Percentiles rank a stretch among this genome's conserved stretches.
Evolutionary conservation across 2,888 invertebrate genomes (phyloP).

Genomic region (Caradrina kadenii): DNA sequence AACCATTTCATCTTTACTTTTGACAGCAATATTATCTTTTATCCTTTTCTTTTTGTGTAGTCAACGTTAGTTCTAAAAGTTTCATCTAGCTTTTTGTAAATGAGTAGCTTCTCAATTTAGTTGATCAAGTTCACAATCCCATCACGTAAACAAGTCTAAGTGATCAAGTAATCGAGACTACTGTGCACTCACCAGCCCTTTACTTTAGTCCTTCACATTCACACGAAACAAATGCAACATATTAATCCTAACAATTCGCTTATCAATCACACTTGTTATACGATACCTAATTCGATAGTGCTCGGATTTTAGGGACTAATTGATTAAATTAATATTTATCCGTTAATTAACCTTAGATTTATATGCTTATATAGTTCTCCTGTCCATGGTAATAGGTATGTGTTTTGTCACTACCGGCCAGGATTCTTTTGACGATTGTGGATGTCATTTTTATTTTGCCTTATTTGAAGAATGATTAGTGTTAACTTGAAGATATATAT

Average conservation of each 20-base stretch:
- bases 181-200: slow-evolving; percentile 67
- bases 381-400: slow-evolving; percentile 14
- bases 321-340: slow-evolving; percentile 55
- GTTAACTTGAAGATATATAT: background rate
- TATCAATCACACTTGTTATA: slow-evolving; percentile 62
- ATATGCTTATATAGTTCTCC: slow-evolving; percentile 30
- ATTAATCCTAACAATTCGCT: slow-evolving; percentile 72
- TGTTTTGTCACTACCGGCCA: slow-evolving; percentile 15
- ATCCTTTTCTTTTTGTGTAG: too few species aligned
- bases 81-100: background rate
- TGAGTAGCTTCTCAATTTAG: background rate
- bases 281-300: slow-evolving; percentile 51
- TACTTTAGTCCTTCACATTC: slow-evolving; percentile 80
- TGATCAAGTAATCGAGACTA: slow-evolving; percentile 49
- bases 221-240: slow-evolving; percentile 65
- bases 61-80: background rate
- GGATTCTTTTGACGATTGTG: background rate
- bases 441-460: slow-evolving; percentile 5
- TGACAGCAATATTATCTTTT: background rate
- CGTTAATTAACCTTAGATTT: slow-evolving; percentile 39
- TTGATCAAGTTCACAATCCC: slow-evolving; percentile 10
- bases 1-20: background rate
- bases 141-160: slow-evolving; percentile 29
- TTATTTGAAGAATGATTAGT: background rate
- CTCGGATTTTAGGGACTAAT: slow-evolving; percentile 54